A percentile compares a stretch with the other conserved stretches of the same genome.
These are phyloP conservation scores for Homalodisca vitripennis DNA, from an alignment of 1,140 invertebrate species.

Conservation along the genomic window DNA sequence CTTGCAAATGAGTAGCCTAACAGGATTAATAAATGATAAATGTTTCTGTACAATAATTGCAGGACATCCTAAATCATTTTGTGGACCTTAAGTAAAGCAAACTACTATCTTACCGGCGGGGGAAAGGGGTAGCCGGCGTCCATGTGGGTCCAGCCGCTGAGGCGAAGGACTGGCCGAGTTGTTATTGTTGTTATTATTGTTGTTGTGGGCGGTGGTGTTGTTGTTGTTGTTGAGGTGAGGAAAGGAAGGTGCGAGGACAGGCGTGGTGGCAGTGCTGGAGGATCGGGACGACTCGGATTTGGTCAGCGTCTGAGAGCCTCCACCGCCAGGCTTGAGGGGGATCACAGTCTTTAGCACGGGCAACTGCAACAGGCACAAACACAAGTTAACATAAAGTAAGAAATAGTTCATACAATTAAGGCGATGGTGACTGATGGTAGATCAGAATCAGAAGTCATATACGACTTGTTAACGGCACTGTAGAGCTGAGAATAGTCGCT, in stretches of 20 bases:
- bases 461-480: too few relatives aligned
- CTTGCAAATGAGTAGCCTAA: too few relatives aligned
- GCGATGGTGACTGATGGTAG: too few relatives aligned
- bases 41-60: too few relatives aligned
- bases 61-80: too few relatives aligned
- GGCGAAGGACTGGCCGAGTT: conserved; percentile 28
- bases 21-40: too few relatives aligned
- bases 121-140: conserved; percentile 39
- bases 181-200: conserved; percentile 37
- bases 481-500: too few relatives aligned
- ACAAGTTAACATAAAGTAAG: background rate
- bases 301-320: conserved; percentile 20
- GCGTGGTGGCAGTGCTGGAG: conserved; percentile 30
- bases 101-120: conserved; percentile 39
- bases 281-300: conserved; percentile 34
- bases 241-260: conserved; percentile 34
- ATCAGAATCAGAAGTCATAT: too few relatives aligned
- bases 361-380: conserved; percentile 35
- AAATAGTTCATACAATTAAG: too few relatives aligned
- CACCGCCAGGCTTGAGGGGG: conserved; percentile 11
- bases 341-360: conserved; percentile 39
- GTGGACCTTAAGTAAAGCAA: too few relatives aligned
- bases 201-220: conserved; percentile 37
- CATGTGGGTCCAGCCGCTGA: conserved; percentile 35
- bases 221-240: conserved; percentile 37